phyloP scores from a whole-genome alignment of 2,797 vertebrate genomes.

The Crocidura indochinensis region DNA sequence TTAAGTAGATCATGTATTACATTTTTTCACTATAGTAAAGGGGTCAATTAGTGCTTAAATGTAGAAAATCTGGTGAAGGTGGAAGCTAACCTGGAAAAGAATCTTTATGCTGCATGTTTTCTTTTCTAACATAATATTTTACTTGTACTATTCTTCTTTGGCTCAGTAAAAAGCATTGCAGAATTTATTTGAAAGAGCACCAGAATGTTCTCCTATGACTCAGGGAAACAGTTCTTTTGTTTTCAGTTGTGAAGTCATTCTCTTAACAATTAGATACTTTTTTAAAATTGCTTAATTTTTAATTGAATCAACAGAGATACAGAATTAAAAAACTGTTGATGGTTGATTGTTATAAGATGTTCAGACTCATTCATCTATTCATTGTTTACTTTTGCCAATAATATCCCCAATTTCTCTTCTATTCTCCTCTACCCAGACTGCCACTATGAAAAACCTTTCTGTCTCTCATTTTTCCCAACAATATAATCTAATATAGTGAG shows the following conservation, averaged over 20 bases:
- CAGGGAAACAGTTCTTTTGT: conserved; percentile 17
- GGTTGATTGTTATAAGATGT: too few relatives aligned
- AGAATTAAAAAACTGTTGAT: too few relatives aligned
- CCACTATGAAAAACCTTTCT: too few relatives aligned
- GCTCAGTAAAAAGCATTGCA: neutral
- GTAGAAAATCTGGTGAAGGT: neutral
- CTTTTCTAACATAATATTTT: conserved; percentile 24
- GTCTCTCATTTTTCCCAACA: too few relatives aligned
- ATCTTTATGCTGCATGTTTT: too few relatives aligned
- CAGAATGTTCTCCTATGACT: neutral
- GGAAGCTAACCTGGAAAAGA: too few relatives aligned
- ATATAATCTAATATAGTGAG: neutral
- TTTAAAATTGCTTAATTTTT: too few relatives aligned
- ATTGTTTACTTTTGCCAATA: too few relatives aligned
- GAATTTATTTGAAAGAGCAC: conserved; percentile 56
- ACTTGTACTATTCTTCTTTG: neutral
- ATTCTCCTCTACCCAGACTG: too few relatives aligned
- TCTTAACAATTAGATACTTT: neutral
- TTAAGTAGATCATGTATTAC: conserved; percentile 13
- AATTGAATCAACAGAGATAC: too few relatives aligned
- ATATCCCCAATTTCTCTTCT: too few relatives aligned
- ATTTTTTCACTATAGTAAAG: neutral
- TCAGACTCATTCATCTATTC: too few relatives aligned
- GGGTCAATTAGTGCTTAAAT: conserved; percentile 22
- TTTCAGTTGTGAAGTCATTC: conserved; percentile 18